Evolutionary conservation across 1,140 invertebrate genomes (phyloP), one percentile per base, ranked within the genome.

Genomic region (Sinella curviseta): DNA sequence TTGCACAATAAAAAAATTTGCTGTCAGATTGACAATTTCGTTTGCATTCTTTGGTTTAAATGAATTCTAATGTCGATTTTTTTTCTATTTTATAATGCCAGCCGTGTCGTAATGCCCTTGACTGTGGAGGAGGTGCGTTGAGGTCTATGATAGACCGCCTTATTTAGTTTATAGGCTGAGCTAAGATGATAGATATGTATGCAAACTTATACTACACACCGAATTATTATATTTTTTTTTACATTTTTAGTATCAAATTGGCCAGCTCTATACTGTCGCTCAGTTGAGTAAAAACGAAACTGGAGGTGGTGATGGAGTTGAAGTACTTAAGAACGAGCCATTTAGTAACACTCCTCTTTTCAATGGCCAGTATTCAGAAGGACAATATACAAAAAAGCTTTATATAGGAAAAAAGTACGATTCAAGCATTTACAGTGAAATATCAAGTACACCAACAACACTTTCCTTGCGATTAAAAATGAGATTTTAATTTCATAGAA

Each of bases 381-480:
- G 92, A 30, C 92, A 92, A 86, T 92, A 91, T 84, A 92, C 92
- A n/a, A 89, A 91, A 79, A 92, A 92, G 87, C 89, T 92, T 30
- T 92, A 93, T 83, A 90, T 92, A 85, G 85, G 92, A 80, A 87
- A 88, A 80, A 89, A 88, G 88, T 88, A 84, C 81, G 80, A 83
- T 77, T 35, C 24, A 67, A 26, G n/a, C 60, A 67, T 14, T 14
- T 67, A 30, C n/a, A 54, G 14, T 54, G n/a, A 54, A 54, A 16
- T 16, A 54, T 54, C n/a, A 54, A 54, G n/a, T 54, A 16, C n/a
- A n/a, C n/a, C n/a, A n/a, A n/a, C n/a, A 67, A 67, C 60, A 8
- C n/a, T 4, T 26, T 12, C 4, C 60, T 67, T 26, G 4, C 28
- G n/a, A n/a, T n/a, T n/a, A 26, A 67, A 67, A 74, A 8, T 54